phyloP scores from a whole-genome alignment of 2,797 vertebrate species.

The Pipistrellus nathusii region DNA sequence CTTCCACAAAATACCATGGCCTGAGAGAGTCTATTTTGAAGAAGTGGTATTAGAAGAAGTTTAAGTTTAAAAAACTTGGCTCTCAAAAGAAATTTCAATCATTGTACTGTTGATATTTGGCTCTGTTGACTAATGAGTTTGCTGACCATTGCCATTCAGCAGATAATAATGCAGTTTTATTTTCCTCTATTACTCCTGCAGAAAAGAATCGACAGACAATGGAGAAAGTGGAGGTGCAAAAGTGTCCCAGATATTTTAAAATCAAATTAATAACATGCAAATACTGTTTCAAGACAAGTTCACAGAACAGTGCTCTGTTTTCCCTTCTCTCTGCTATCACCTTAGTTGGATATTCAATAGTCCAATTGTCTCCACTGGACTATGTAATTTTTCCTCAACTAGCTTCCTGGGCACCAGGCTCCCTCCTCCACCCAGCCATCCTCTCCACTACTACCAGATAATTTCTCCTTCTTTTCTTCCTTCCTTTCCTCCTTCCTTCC shows the following conservation, averaged over 20 bases:
- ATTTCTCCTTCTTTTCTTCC: no score
- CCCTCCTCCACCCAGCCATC: neutral
- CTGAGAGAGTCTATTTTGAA: no score
- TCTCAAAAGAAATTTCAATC: no score
- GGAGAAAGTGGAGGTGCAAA: neutral
- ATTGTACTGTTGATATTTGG: no score
- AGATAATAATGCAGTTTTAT: neutral
- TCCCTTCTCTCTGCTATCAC: neutral
- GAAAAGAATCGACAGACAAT: neutral
- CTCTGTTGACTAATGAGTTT: no score
- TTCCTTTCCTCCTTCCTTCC: no score
- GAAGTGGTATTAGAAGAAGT: no score
- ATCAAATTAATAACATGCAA: neutral
- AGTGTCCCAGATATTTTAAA: conserved; percentile 12
- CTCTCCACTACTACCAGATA: neutral
- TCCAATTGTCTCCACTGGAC: neutral
- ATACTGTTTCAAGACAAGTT: neutral
- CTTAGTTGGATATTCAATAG: neutral
- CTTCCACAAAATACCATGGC: no score
- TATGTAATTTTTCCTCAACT: neutral
- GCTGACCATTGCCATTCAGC: neutral
- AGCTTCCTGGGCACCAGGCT: neutral
- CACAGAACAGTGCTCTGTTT: neutral
- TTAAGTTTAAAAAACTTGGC: no score
- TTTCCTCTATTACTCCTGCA: neutral